Evolutionary conservation across 2,888 invertebrate genomes (phyloP).

Genomic region (Agonopterix subpropinquella): DNA sequence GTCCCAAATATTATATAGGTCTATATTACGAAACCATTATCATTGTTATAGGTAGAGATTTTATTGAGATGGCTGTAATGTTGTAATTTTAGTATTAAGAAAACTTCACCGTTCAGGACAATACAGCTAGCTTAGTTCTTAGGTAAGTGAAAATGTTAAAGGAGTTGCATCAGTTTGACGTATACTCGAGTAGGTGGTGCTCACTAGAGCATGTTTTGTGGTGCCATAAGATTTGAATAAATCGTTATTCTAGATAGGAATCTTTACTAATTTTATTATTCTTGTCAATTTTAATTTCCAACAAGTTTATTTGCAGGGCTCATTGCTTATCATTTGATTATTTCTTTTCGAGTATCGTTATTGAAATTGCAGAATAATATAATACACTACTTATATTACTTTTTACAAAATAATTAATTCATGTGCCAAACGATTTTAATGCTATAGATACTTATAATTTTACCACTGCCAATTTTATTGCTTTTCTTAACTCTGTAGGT

Average conservation of each 20-base stretch:
- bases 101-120: conserved; percentile 36
- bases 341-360: no score
- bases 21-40: background rate
- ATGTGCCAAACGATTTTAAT: conserved; percentile 31
- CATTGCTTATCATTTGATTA: background rate
- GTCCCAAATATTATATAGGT: conserved; percentile 3
- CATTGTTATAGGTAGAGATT: conserved; percentile 19
- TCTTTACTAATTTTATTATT: conserved; percentile 30
- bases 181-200: conserved; percentile 12
- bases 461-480: conserved; percentile 28
- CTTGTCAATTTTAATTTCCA: no score
- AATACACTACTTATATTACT: conserved; percentile 11
- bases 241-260: conserved; percentile 47
- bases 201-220: conserved; percentile 29
- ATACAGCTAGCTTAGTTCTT: conserved; percentile 27
- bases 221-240: conserved; percentile 51
- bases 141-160: conserved; percentile 13
- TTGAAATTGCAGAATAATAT: conserved; percentile 1
- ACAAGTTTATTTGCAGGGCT: no score
- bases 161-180: conserved; percentile 5
- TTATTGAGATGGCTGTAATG: conserved; percentile 16
- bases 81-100: conserved; percentile 33
- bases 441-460: conserved; percentile 11
- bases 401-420: conserved; percentile 10
- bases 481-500: conserved; percentile 7